Conservation (phyloP, 2,113 vertebrate species). For the Oreochromis aureus region DNA sequence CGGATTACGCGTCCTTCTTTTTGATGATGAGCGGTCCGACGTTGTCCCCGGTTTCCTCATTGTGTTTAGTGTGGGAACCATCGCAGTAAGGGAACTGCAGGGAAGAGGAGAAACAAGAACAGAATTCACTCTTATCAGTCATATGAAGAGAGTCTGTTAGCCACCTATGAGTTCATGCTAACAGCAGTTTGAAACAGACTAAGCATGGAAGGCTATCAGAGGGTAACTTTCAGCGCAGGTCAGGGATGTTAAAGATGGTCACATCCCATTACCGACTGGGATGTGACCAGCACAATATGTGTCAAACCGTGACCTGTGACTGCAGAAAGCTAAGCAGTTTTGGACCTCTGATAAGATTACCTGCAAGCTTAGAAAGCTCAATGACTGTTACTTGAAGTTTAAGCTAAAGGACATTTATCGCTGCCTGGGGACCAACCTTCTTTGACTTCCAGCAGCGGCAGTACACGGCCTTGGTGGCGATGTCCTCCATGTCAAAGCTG, state of each 20-base stretch:
- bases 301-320: not conserved
- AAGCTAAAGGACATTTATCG: not conserved
- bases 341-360: not conserved
- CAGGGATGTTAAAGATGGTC: not conserved
- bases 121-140: not conserved
- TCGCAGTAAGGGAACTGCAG: conserved; percentile 77
- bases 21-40: conserved; percentile 79
- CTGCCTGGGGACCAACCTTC: conserved; percentile 56
- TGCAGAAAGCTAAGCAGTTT: not conserved
- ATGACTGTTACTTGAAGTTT: not conserved
- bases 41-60: conserved; percentile 76
- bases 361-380: not conserved
- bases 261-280: not conserved
- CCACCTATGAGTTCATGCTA: not conserved
- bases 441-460: conserved; percentile 81
- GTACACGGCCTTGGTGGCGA: conserved; percentile 72
- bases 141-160: not conserved
- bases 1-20: conserved; percentile 67
- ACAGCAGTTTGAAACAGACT: not conserved
- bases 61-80: conserved; percentile 75
- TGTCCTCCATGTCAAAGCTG: conserved; percentile 78
- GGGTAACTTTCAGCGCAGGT: not conserved
- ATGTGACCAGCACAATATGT: not conserved
- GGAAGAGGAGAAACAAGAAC: not conserved
- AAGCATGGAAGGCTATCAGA: not conserved